Evolutionary conservation across 2,888 invertebrate genomes (phyloP).

Genomic region (Imbricaverruca yamaguchii): DNA sequence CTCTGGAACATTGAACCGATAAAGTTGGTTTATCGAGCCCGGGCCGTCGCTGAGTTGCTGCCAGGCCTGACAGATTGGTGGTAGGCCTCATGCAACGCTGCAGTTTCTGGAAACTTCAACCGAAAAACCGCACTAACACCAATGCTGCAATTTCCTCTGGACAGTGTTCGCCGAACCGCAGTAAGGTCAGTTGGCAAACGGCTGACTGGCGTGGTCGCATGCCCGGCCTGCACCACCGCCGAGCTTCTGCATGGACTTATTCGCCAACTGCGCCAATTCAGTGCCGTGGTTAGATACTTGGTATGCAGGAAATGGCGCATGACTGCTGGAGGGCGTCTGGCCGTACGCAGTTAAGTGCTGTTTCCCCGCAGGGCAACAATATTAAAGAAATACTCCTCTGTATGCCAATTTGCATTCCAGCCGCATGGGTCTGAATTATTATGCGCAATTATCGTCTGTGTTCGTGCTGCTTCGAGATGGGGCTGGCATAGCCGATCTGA

Average conservation of each 20-base stretch:
- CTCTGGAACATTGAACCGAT: too few species aligned
- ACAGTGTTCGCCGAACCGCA: too few species aligned
- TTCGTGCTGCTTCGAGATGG: neutral
- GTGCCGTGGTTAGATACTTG: too few species aligned
- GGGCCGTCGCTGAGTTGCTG: too few species aligned
- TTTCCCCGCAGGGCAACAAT: neutral
- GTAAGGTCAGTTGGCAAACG: too few species aligned
- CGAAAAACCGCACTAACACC: neutral
- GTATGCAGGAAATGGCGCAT: neutral
- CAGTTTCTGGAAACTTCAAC: neutral
- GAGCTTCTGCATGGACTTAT: too few species aligned
- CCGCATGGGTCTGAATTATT: neutral
- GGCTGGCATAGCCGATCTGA: neutral
- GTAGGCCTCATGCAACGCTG: neutral
- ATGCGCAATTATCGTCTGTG: neutral
- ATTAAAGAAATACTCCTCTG: neutral
- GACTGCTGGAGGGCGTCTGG: neutral
- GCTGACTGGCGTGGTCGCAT: too few species aligned
- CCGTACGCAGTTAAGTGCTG: neutral
- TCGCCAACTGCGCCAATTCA: too few species aligned
- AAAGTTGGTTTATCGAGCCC: too few species aligned
- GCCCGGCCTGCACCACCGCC: too few species aligned
- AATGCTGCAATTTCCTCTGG: too few species aligned
- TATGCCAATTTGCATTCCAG: neutral
- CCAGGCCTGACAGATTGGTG: neutral